Percentiles rank a stretch among this genome's conserved stretches.
Conservation (phyloP, 2,797 vertebrate genomes). For the Iguana delicatissima region DNA sequence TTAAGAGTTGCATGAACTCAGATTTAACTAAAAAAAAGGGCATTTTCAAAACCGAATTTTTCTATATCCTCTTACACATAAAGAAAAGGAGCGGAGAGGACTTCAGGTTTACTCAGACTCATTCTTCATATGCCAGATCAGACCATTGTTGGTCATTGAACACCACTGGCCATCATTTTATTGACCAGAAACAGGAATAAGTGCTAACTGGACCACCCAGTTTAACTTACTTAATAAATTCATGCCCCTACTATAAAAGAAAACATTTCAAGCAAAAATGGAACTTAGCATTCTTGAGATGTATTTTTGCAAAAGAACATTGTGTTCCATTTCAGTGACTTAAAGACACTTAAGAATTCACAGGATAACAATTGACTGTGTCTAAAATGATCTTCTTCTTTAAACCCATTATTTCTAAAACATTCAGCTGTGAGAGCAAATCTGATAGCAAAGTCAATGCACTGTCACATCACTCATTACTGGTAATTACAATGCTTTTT, state of each 20-base stretch:
- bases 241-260: slow-evolving; percentile 18
- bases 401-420: slow-evolving; percentile 38
- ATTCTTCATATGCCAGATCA: background rate
- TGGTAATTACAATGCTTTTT: slow-evolving; percentile 2
- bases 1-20: background rate
- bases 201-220: background rate
- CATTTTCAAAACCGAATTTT: background rate
- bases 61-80: background rate
- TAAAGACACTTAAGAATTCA: slow-evolving; percentile 33
- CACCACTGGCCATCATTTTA: background rate
- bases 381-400: slow-evolving; percentile 22
- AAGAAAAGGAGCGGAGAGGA: background rate
- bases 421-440: slow-evolving; percentile 10
- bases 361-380: background rate
- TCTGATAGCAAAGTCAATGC: background rate
- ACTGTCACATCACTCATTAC: background rate
- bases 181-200: background rate
- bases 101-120: background rate
- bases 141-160: background rate
- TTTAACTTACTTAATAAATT: background rate
- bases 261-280: slow-evolving; percentile 16
- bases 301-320: slow-evolving; percentile 31
- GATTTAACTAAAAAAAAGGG: background rate
- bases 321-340: slow-evolving; percentile 12
- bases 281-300: slow-evolving; percentile 19